Percentiles rank a stretch among this genome's conserved stretches.
Evolutionary conservation across 1,140 invertebrate genomes (phyloP).

Genomic region (Druon quercuslanigerum): DNA sequence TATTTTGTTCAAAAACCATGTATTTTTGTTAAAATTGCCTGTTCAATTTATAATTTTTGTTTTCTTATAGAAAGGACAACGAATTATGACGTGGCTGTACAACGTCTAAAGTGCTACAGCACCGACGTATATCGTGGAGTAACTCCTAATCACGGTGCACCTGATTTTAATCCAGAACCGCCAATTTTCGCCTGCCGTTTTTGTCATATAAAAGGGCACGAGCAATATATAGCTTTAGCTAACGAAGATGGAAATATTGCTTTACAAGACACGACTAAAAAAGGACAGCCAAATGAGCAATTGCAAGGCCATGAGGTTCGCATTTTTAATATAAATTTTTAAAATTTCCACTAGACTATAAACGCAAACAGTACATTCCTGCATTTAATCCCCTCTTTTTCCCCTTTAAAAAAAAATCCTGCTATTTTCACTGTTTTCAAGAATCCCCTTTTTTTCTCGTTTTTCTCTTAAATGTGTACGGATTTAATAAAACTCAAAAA

Average conservation of each 20-base stretch:
- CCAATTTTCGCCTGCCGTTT: constrained; percentile 74
- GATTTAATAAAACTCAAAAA: no score
- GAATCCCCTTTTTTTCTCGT: no score
- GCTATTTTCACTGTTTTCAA: no score
- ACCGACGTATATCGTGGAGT: constrained; percentile 67
- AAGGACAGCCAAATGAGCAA: constrained; percentile 41
- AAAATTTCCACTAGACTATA: not conserved
- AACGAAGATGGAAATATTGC: constrained; percentile 89
- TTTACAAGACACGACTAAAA: constrained; percentile 77
- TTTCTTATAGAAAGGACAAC: constrained; percentile 53
- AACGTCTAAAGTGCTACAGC: constrained; percentile 65
- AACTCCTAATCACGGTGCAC: constrained; percentile 59
- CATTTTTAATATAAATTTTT: constrained; percentile 13
- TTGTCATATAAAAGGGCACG: constrained; percentile 73
- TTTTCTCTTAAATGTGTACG: no score
- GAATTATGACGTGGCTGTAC: constrained; percentile 66
- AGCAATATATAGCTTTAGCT: constrained; percentile 85
- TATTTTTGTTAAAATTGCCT: constrained; percentile 1
- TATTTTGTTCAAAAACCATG: not conserved
- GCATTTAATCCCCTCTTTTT: no score
- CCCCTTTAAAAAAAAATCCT: no score
- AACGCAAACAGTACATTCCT: no score
- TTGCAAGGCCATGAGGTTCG: constrained; percentile 54
- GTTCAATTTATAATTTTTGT: constrained; percentile 35
- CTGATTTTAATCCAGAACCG: constrained; percentile 59